Conservation (phyloP, 2,888 invertebrate species). For the Embidobia sp. region DNA sequence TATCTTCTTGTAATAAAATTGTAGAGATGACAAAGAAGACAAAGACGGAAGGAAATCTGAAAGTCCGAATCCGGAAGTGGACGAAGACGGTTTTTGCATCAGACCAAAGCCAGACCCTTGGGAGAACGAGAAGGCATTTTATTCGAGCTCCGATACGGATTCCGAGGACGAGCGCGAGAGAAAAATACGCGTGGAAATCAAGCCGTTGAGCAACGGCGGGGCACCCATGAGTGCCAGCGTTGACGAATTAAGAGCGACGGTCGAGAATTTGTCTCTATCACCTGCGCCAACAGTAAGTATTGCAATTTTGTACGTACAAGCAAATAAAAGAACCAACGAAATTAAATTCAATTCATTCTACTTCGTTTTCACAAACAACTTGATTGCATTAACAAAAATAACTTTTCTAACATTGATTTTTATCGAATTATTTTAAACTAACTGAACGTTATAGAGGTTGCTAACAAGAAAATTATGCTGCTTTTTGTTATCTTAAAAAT, state of each 20-base stretch:
- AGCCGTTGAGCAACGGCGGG: slow-evolving; percentile 94
- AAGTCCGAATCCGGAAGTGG: slow-evolving; percentile 89
- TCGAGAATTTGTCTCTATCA: slow-evolving; percentile 93
- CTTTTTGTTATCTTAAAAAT: too few species aligned
- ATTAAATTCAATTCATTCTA: neutral
- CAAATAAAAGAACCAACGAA: neutral
- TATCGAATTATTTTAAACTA: too few species aligned
- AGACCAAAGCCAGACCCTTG: slow-evolving; percentile 90
- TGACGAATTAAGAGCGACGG: slow-evolving; percentile 95
- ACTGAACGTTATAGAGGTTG: too few species aligned
- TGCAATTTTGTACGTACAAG: neutral
- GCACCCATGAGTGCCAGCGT: slow-evolving; percentile 97
- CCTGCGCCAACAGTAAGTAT: slow-evolving; percentile 87
- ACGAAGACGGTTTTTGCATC: slow-evolving; percentile 96
- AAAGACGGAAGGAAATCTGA: slow-evolving; percentile 81
- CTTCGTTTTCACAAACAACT: too few species aligned
- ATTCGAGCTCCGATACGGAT: slow-evolving; percentile 93
- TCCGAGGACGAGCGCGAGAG: slow-evolving; percentile 94
- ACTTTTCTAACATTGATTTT: too few species aligned
- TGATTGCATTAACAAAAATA: too few species aligned
- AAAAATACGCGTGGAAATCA: slow-evolving; percentile 97
- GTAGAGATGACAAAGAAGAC: slow-evolving; percentile 87
- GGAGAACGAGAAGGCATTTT: slow-evolving; percentile 91
- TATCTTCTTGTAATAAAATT: too few species aligned
- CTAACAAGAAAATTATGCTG: too few species aligned